These are phyloP conservation scores for Rapana venosa DNA, from an alignment of 2,888 invertebrate species.

Conservation along the genomic window DNA sequence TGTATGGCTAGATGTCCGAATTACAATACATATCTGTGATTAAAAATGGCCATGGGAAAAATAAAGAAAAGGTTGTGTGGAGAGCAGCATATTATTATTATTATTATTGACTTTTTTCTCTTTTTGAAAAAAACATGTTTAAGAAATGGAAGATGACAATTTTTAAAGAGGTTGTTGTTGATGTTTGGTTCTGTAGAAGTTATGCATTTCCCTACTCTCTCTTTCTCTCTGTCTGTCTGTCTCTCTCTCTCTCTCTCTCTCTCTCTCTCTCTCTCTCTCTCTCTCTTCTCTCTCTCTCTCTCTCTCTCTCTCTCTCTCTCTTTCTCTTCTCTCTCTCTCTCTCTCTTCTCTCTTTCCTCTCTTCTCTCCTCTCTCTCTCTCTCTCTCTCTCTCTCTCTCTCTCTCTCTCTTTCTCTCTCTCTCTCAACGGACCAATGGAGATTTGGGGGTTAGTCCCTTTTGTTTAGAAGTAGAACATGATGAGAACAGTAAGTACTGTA, in stretches of 20 bases:
- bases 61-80: not conserved
- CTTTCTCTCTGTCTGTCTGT: not conserved
- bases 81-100: not conserved
- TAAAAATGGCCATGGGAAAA: too few relatives aligned
- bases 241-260: slow-evolving; percentile 31
- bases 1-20: too few relatives aligned
- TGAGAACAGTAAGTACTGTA: too few relatives aligned
- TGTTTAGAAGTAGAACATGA: too few relatives aligned
- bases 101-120: too few relatives aligned
- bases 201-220: not conserved
- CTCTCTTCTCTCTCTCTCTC: not conserved
- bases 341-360: not conserved
- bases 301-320: too few relatives aligned
- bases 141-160: too few relatives aligned
- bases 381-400: slow-evolving; percentile 29
- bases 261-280: slow-evolving; percentile 30
- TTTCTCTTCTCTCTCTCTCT: too few relatives aligned
- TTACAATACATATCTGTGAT: too few relatives aligned
- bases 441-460: too few relatives aligned
- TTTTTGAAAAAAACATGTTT: too few relatives aligned
- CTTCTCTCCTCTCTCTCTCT: not conserved
- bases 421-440: not conserved
- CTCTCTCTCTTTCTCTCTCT: slow-evolving; percentile 29
- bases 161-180: too few relatives aligned
- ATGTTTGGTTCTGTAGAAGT: not conserved